Evolutionary conservation across 2,888 invertebrate species (phyloP).

Genomic region (Cheilosia scutellata): DNA sequence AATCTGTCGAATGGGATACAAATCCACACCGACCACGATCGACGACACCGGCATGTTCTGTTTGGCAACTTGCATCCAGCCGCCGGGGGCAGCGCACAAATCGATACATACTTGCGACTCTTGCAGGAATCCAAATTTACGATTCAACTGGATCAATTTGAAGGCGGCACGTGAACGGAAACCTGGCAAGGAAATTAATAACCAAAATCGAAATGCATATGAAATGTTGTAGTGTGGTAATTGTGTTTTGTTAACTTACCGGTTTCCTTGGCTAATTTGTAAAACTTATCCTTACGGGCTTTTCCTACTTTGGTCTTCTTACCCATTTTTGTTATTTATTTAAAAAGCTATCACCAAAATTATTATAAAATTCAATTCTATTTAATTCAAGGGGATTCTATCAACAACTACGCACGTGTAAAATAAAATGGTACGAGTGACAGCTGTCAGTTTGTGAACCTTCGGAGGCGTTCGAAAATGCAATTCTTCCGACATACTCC

Average conservation of each 20-base stretch:
- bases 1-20: slow-evolving; percentile 96
- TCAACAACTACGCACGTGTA: slow-evolving; percentile 70
- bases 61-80: slow-evolving; percentile 99
- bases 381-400: slow-evolving; percentile 9
- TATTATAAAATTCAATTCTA: neutral
- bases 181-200: slow-evolving; percentile 85
- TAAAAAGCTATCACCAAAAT: neutral
- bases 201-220: neutral
- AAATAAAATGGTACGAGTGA: slow-evolving; percentile 16
- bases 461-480: slow-evolving; percentile 24
- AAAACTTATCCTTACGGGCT: slow-evolving; percentile 98
- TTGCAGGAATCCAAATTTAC: slow-evolving; percentile 98
- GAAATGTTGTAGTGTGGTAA: neutral
- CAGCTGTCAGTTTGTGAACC: slow-evolving; percentile 16
- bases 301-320: slow-evolving; percentile 98
- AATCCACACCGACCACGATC: slow-evolving; percentile 97
- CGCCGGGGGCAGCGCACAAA: slow-evolving; percentile 99
- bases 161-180: slow-evolving; percentile 99
- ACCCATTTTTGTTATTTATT: slow-evolving; percentile 89
- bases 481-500: no score
- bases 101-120: slow-evolving; percentile 98
- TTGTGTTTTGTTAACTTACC: slow-evolving; percentile 86
- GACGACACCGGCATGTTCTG: slow-evolving; percentile 99
- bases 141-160: slow-evolving; percentile 98
- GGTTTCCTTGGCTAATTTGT: slow-evolving; percentile 99